Base-by-base conservation (phyloP, 92 coral and sea anemone genomes). In the Porites evermanni region DNA sequence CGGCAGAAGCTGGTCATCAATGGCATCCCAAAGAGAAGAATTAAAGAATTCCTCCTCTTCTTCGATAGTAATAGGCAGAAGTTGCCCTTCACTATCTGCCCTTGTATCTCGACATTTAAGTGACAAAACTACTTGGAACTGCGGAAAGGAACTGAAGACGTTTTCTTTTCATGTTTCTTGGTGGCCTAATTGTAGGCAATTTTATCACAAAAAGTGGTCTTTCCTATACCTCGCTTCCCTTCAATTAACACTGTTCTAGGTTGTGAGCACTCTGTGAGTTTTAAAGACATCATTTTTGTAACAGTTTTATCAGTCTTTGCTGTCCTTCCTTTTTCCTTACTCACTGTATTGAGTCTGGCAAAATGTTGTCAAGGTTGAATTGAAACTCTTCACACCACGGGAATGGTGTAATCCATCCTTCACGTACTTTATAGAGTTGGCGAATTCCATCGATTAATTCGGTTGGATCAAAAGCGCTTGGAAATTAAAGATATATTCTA, bases 231-330 rank as follows among this genome's bases (percentile, higher is more conserved):
- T 23, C 82, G 87, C 2, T 54, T 32, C 53, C 91, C 91, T 67
- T 87, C 91, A 26, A 87, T 80, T 53, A 87, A 65, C 67, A 87
- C 91, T 58, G 70, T 74, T 12, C 91, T 83, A 2, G 86, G 87
- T 18, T 81, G 65, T 11, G 6, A 13, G 23, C 87, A 80, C 32
- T 26, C 32, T 26, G 32, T 26, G 32, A 26, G 32, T 26, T 61
- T 87, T 58, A 59, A 87, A 72, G 44, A 87, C 53, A 29, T 66
- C 68, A 17, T 72, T 72, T 79, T 70, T 24, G 63, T 74, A 71
- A 69, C 79, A 53, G 17, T 50, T 63, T 66, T 53, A 52, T 19
- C 24, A 51, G 82, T 50, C 18, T 73, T 38, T 68, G 73, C 51
- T 24, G 80, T 59, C 24, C 78, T 80, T 54, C 68, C 53, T 61